Base-by-base conservation (phyloP, 2,113 vertebrate species). In the Corythornis vintsioides region DNA sequence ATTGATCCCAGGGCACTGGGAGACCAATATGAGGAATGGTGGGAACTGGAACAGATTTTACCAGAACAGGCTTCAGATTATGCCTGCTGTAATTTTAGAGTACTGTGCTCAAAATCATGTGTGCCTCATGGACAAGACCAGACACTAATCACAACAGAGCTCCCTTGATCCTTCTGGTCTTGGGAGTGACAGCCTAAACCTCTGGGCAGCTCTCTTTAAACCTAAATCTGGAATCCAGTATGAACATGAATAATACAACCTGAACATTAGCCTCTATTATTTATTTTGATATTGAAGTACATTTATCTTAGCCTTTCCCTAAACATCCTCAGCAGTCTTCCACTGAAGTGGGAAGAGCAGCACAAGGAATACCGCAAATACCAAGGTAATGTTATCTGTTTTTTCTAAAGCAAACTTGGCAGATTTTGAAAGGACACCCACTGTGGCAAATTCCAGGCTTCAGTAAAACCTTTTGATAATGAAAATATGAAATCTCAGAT, bases 231-330 rank as follows among this genome's bases (percentile, higher is more conserved):
- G 57, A 89, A 84, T 96, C n/a, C 47, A 89, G 28, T 67, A 71
- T 40, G 60, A 89, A 45, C 75, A 63, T 60, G 84, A 94, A 83
- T 91, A 94, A 64, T 48, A 89, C 60, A 89, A 92, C 75, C 81
- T 79, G 25, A 82, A 85, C 60, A 83, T 73, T 64, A 83, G 56
- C 52, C 52, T 94, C 78, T 45, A 56, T 28, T 96, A 80, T 95
- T 95, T 96, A 83, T 95, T 96, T 95, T 94, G 71, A 85, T 96
- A 87, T 42, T 47, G 65, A 92, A 91, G 84, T 89, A 92, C 84
- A 94, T 95, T 96, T 96, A 92, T 94, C 88, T 94, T 95, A 95
- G 85, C 95, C 95, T 95, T 92, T 94, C 91, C 87, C 94, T 88
- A 94, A 96, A 95, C 89, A 96, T 96, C 91, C 84, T 95, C 82